Evolutionary conservation across 2,888 invertebrate genomes (phyloP).

Genomic region (Ormyrus rosae): DNA sequence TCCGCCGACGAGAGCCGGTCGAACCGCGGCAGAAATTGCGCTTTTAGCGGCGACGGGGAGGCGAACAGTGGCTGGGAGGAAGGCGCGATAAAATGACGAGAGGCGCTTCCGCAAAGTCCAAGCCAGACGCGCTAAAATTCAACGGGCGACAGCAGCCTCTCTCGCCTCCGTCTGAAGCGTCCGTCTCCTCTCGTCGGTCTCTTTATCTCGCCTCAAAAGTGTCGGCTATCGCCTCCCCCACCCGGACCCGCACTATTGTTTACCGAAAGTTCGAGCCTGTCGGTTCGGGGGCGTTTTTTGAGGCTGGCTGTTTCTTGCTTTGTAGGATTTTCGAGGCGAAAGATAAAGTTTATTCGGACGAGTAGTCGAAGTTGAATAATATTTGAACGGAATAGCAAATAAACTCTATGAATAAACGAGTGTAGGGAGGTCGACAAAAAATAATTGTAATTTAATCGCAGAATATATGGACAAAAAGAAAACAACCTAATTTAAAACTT

Average conservation of each 20-base stretch:
- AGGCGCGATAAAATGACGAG: conserved; percentile 29
- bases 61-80: conserved; percentile 10
- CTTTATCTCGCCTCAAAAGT: conserved; percentile 10
- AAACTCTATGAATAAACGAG: no score
- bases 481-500: no score
- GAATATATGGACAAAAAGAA: no score
- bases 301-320: neutral
- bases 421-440: no score
- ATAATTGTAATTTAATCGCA: no score
- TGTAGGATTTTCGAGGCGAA: neutral
- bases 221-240: neutral
- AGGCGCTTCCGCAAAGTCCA: conserved; percentile 30
- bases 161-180: neutral
- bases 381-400: no score
- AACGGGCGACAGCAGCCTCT: neutral
- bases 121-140: conserved; percentile 38
- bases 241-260: conserved; percentile 6
- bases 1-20: neutral
- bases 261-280: conserved; percentile 16
- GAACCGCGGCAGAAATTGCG: conserved; percentile 36
- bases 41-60: conserved; percentile 27
- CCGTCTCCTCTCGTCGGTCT: neutral
- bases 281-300: conserved; percentile 11
- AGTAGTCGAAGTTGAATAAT: no score
- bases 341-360: no score